Evolutionary conservation across 2,113 vertebrate species (phyloP).

Genomic region (Psilopsiagon aymara): DNA sequence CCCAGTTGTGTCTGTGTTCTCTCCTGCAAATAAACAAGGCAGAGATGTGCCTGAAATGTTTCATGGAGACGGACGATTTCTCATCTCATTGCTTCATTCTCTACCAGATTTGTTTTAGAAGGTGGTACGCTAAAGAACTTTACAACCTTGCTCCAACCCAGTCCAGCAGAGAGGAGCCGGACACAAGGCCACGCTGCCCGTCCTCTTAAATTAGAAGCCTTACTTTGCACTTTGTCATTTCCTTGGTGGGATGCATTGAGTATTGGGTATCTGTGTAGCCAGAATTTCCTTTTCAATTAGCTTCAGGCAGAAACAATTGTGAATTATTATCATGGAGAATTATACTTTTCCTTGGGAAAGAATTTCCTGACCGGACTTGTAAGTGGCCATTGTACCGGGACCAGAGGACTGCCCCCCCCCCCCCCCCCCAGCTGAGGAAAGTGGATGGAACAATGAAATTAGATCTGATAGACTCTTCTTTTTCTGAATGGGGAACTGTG

Average conservation of each 20-base stretch:
- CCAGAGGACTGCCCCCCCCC: not conserved
- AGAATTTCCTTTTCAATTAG: not conserved
- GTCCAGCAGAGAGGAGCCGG: not conserved
- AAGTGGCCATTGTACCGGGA: not conserved
- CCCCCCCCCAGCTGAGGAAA: not conserved
- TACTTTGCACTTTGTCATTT: not conserved
- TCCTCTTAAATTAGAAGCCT: not conserved
- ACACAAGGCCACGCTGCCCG: not conserved
- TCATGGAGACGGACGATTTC: conserved; percentile 14
- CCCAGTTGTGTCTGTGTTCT: conserved; percentile 47
- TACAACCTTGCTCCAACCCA: not conserved
- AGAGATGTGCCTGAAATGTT: not conserved
- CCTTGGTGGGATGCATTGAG: not conserved
- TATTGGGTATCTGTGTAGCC: not conserved
- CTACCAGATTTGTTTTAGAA: not conserved
- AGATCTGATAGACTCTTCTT: not conserved
- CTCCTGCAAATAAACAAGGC: conserved; percentile 67
- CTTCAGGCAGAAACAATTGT: not conserved
- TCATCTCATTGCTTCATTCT: conserved; percentile 9
- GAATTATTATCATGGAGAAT: not conserved
- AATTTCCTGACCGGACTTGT: not conserved
- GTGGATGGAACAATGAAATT: not conserved
- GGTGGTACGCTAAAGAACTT: not conserved
- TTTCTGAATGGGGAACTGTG: not conserved
- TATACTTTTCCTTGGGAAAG: not conserved